Conservation (phyloP, 2,113 vertebrate species). For the Mohoua ochrocephala region DNA sequence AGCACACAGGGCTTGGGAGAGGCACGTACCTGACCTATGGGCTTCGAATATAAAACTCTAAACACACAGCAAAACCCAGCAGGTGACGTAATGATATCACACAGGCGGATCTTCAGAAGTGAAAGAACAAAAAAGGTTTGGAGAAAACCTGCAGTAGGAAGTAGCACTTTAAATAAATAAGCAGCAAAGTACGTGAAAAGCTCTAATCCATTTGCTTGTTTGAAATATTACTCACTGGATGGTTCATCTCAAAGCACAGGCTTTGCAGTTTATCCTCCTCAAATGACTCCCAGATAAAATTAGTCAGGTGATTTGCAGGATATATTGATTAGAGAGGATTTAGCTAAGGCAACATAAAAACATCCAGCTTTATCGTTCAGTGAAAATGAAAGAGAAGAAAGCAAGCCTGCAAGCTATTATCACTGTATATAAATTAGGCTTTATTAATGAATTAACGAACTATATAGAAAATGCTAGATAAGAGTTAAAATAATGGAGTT, state of each 20-base stretch:
- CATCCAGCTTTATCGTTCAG: slow-evolving; percentile 11
- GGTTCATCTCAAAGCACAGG: neutral
- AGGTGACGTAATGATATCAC: neutral
- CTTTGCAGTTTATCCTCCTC: neutral
- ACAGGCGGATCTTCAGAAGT: neutral
- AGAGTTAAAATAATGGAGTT: neutral
- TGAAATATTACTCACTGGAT: slow-evolving; percentile 2
- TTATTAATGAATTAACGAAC: neutral
- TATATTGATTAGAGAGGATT: slow-evolving; percentile 46
- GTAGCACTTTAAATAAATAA: neutral
- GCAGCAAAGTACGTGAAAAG: neutral
- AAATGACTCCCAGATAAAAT: slow-evolving; percentile 24
- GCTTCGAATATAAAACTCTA: neutral
- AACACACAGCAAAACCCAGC: neutral
- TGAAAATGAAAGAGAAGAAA: neutral
- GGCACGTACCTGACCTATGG: neutral
- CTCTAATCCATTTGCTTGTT: neutral
- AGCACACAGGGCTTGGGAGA: neutral
- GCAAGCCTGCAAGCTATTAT: neutral
- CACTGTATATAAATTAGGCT: neutral
- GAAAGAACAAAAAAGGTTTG: neutral
- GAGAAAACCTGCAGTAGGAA: neutral
- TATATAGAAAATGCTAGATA: neutral
- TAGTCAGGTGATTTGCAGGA: slow-evolving; percentile 35
- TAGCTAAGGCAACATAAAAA: slow-evolving; percentile 2